These are phyloP conservation scores for Heliconius charithonia DNA, from an alignment of 2,888 invertebrate genomes.

Conservation along the genomic window DNA sequence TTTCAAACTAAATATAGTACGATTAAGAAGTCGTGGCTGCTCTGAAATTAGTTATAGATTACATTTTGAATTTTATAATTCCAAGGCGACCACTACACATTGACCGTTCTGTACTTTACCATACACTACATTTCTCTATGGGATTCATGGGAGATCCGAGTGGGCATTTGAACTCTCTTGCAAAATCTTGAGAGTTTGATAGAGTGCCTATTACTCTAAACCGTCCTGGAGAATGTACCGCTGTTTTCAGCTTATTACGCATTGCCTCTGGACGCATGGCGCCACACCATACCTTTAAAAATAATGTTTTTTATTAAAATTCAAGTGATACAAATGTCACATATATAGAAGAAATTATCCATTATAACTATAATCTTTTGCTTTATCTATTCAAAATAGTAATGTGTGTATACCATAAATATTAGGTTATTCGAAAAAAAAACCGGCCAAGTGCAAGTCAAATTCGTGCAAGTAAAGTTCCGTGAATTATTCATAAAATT, in stretches of 20 bases:
- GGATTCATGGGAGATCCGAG: slow-evolving; percentile 92
- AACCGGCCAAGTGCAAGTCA: too few relatives aligned
- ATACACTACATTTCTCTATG: slow-evolving; percentile 89
- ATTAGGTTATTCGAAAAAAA: too few relatives aligned
- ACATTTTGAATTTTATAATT: neutral
- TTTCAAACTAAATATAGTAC: neutral
- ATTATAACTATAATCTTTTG: too few relatives aligned
- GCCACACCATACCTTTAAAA: slow-evolving; percentile 89
- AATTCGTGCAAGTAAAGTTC: too few relatives aligned
- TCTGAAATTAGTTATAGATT: neutral
- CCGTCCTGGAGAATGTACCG: slow-evolving; percentile 92
- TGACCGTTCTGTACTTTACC: slow-evolving; percentile 76
- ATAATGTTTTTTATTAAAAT: neutral
- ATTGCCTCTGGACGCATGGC: slow-evolving; percentile 92
- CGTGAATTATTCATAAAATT: too few relatives aligned
- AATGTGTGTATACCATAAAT: too few relatives aligned
- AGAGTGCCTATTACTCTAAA: slow-evolving; percentile 91
- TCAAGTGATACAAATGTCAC: neutral
- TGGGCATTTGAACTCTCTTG: slow-evolving; percentile 88
- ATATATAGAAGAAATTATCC: too few relatives aligned
- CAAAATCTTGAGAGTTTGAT: slow-evolving; percentile 90
- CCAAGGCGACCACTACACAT: neutral
- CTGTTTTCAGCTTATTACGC: slow-evolving; percentile 90
- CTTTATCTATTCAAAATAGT: too few relatives aligned
- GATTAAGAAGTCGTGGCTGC: neutral